These are phyloP conservation scores for Pyralis farinalis DNA, from an alignment of 2,888 invertebrate genomes.

Conservation along the genomic window DNA sequence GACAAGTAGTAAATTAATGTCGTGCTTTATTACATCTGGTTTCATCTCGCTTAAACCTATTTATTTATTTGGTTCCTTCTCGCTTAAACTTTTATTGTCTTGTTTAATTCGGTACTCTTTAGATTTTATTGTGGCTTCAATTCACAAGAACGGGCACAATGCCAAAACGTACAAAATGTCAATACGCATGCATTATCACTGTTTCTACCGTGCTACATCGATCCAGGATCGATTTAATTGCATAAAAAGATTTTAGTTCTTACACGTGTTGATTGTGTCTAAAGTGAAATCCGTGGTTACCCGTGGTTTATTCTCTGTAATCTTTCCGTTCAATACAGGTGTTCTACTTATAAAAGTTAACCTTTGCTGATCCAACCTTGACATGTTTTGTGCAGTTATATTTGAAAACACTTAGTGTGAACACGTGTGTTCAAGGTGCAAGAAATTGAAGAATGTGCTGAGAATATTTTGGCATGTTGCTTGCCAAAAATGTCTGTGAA, in stretches of 20 bases:
- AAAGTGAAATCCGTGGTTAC: not conserved
- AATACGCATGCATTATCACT: conserved; percentile 71
- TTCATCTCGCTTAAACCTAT: conserved; percentile 40
- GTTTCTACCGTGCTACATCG: conserved; percentile 38
- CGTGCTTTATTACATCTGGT: conserved; percentile 35
- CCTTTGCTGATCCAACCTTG: conserved; percentile 37
- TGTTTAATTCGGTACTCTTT: conserved; percentile 57
- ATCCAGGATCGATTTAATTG: conserved; percentile 28
- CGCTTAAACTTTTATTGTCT: conserved; percentile 61
- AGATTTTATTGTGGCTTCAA: conserved; percentile 63
- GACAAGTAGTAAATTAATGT: too few species aligned
- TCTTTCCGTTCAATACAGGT: conserved; percentile 10
- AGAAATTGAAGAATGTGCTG: conserved; percentile 29
- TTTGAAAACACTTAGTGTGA: conserved; percentile 34
- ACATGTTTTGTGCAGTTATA: conserved; percentile 53
- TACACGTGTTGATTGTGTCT: not conserved
- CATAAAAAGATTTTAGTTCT: conserved; percentile 2
- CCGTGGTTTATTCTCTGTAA: too few species aligned
- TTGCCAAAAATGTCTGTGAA: conserved; percentile 48
- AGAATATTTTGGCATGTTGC: conserved; percentile 32
- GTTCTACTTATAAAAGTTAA: conserved; percentile 26
- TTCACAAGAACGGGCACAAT: conserved; percentile 50
- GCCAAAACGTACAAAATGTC: conserved; percentile 73
- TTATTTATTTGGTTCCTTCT: conserved; percentile 59
- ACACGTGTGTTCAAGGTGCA: conserved; percentile 36